These are phyloP conservation scores for Rhadinocentrus ornatus DNA, from an alignment of 2,797 vertebrate species.

Conservation along the genomic window DNA sequence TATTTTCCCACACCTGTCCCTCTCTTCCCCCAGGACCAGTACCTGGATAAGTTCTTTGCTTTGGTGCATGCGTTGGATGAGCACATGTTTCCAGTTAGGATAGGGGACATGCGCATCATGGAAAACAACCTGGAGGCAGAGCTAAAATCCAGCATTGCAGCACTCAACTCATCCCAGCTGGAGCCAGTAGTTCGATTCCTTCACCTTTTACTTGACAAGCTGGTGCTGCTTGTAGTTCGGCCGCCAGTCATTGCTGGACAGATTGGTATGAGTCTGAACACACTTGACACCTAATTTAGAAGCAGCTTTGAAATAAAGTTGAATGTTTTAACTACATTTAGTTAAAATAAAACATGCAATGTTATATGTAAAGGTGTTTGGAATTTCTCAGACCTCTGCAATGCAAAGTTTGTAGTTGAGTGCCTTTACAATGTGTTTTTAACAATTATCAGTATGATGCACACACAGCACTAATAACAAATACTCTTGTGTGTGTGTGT, in stretches of 20 bases:
- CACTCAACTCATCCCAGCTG: slow-evolving; percentile 93
- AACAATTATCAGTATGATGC: background rate
- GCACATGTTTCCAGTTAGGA: slow-evolving; percentile 98
- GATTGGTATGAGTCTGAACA: slow-evolving; percentile 86
- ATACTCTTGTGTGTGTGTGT: slow-evolving; percentile 23
- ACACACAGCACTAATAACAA: background rate
- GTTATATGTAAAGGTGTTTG: background rate
- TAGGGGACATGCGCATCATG: slow-evolving; percentile 98
- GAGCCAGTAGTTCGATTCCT: slow-evolving; percentile 98
- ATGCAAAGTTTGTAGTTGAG: background rate
- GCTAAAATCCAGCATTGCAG: slow-evolving; percentile 95
- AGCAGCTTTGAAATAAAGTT: background rate
- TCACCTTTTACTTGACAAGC: slow-evolving; percentile 96
- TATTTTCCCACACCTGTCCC: background rate
- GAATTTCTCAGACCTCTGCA: background rate
- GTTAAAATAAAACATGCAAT: no score
- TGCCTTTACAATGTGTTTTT: background rate
- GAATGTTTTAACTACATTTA: background rate
- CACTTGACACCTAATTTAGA: background rate
- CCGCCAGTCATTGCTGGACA: slow-evolving; percentile 97
- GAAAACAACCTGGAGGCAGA: slow-evolving; percentile 98
- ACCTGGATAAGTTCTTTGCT: slow-evolving; percentile 98
- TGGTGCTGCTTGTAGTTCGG: slow-evolving; percentile 95
- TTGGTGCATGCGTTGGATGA: slow-evolving; percentile 97
- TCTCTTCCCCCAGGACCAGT: slow-evolving; percentile 87